Conservation (phyloP, 2,113 vertebrate species). For the Hemiscyllium ocellatum region DNA sequence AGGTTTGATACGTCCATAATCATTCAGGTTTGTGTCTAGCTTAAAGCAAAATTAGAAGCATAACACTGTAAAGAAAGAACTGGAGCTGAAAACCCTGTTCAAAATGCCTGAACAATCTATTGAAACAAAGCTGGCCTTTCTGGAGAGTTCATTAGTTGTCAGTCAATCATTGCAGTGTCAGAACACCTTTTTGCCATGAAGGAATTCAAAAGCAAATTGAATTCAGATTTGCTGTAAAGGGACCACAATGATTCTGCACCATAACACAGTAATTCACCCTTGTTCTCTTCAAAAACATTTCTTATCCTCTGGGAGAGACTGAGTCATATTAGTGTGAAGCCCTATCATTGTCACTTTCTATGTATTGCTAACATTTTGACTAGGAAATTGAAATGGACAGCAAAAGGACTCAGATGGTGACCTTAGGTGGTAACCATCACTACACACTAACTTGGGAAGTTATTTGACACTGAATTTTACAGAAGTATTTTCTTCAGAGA, state of each 20-base stretch:
- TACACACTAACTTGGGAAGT: slow-evolving; percentile 18
- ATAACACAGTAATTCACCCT: background rate
- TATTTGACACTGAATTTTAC: slow-evolving; percentile 21
- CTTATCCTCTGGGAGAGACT: slow-evolving; percentile 22
- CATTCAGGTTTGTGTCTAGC: background rate
- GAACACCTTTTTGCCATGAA: background rate
- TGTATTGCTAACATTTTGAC: background rate
- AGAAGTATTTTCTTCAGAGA: background rate
- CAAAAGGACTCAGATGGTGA: slow-evolving; percentile 11
- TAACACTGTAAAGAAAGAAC: too few relatives aligned
- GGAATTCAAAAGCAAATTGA: background rate
- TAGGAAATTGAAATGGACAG: slow-evolving; percentile 25
- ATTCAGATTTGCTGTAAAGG: slow-evolving; percentile 14
- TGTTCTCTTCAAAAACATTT: background rate
- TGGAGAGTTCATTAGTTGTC: background rate
- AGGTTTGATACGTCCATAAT: background rate
- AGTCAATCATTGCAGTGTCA: background rate
- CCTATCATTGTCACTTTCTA: slow-evolving; percentile 27
- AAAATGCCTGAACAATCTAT: background rate
- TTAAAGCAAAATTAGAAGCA: background rate
- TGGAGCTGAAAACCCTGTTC: background rate
- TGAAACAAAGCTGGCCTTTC: background rate
- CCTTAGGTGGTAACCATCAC: slow-evolving; percentile 4
- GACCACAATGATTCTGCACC: background rate
- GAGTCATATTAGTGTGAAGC: slow-evolving; percentile 2